Percentiles rank a stretch among this genome's conserved stretches.
Evolutionary conservation across 2,113 vertebrate genomes (phyloP).

Genomic region (Tachysurus fulvidraco): DNA sequence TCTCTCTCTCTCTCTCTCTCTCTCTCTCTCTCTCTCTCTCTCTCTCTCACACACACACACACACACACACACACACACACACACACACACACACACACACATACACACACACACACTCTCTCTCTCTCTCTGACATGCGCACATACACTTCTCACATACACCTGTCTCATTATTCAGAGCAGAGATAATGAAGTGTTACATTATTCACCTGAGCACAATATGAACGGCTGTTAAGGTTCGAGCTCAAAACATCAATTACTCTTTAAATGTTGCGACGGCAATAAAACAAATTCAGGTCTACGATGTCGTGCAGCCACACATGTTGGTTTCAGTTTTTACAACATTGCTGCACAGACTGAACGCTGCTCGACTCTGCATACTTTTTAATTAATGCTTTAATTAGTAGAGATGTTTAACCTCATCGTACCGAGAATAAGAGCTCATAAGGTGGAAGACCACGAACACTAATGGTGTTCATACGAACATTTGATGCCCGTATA

Average conservation of each 20-base stretch:
- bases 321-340: background rate
- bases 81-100: background rate
- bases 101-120: background rate
- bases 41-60: background rate
- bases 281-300: background rate
- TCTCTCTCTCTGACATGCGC: background rate
- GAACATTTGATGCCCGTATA: no score
- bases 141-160: background rate
- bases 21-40: no score
- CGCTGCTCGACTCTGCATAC: constrained; percentile 32
- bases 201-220: constrained; percentile 4
- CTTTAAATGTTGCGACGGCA: background rate
- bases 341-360: background rate
- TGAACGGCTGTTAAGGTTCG: background rate
- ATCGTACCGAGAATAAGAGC: background rate
- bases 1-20: background rate
- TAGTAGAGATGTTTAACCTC: background rate
- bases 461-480: background rate
- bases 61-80: background rate
- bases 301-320: no score
- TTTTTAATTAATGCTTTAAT: constrained; percentile 57
- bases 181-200: constrained; percentile 28
- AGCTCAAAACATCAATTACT: background rate
- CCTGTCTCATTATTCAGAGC: constrained; percentile 27
- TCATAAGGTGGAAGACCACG: background rate